phyloP scores from a whole-genome alignment of 2,888 invertebrate species.

The Gnatocerus cornutus region DNA sequence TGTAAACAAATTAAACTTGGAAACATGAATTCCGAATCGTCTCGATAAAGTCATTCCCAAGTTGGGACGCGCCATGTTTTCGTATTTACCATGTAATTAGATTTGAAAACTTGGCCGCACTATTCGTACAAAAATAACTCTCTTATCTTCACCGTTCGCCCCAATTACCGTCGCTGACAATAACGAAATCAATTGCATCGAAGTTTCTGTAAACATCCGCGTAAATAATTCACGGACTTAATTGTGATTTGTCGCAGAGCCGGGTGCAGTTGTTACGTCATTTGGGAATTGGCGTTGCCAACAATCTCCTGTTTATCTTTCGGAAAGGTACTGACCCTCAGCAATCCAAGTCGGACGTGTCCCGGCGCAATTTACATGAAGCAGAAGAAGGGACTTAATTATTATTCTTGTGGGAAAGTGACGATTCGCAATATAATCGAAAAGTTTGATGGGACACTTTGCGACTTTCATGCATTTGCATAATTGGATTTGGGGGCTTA shows the following conservation, averaged over 20 bases:
- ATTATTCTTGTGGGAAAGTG: constrained; percentile 17
- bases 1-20: constrained; percentile 21
- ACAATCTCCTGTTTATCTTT: constrained; percentile 6
- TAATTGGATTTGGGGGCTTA: constrained; percentile 1
- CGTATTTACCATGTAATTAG: constrained; percentile 31
- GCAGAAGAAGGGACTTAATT: constrained; percentile 28
- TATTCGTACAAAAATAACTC: constrained; percentile 9
- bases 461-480: constrained; percentile 12
- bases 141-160: neutral
- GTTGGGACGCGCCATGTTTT: constrained; percentile 22
- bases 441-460: constrained; percentile 24
- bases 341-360: constrained; percentile 30
- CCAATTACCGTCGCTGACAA: constrained; percentile 26
- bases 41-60: constrained; percentile 5
- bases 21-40: constrained; percentile 18
- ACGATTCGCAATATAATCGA: constrained; percentile 35
- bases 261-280: constrained; percentile 5
- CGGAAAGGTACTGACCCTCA: neutral
- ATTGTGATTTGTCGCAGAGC: constrained; percentile 28
- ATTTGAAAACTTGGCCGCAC: constrained; percentile 29
- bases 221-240: constrained; percentile 15
- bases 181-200: constrained; percentile 21
- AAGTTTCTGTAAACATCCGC: constrained; percentile 26
- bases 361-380: constrained; percentile 1
- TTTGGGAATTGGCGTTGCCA: neutral